These are phyloP conservation scores for Cyphomyrus discorhynchus DNA, from an alignment of 2,113 vertebrate species.

Conservation along the genomic window DNA sequence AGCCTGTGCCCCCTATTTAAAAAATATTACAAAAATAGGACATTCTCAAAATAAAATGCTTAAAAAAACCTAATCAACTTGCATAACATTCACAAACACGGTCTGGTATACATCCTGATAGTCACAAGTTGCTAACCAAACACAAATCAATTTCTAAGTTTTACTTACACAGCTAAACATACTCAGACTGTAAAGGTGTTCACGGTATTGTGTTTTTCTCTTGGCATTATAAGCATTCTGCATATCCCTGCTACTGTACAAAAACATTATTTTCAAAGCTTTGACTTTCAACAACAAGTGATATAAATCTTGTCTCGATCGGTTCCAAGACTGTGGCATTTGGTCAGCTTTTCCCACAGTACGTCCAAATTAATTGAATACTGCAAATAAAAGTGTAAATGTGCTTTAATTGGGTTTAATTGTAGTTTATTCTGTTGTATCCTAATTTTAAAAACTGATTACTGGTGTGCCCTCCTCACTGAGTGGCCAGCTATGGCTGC, in stretches of 20 bases:
- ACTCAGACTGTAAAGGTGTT: neutral
- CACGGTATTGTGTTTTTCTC: neutral
- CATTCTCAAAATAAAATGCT: neutral
- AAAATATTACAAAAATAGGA: neutral
- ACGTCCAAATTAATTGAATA: neutral
- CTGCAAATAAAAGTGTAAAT: neutral
- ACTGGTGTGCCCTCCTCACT: neutral
- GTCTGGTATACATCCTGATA: neutral
- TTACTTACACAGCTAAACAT: neutral
- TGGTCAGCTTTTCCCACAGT: neutral
- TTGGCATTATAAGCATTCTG: neutral
- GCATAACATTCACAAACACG: neutral
- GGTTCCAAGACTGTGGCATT: neutral
- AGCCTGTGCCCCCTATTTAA: neutral
- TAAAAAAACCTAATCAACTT: neutral
- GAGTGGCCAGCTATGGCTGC: neutral
- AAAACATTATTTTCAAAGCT: neutral
- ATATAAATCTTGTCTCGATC: neutral
- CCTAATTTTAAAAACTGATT: neutral
- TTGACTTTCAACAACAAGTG: neutral
- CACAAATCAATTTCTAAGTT: neutral
- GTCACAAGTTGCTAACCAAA: neutral
- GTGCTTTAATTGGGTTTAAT: neutral
- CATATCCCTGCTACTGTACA: neutral
- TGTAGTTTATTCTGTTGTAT: neutral